These are phyloP conservation scores for Vanessa cardui DNA, from an alignment of 2,888 invertebrate species.

Conservation along the genomic window DNA sequence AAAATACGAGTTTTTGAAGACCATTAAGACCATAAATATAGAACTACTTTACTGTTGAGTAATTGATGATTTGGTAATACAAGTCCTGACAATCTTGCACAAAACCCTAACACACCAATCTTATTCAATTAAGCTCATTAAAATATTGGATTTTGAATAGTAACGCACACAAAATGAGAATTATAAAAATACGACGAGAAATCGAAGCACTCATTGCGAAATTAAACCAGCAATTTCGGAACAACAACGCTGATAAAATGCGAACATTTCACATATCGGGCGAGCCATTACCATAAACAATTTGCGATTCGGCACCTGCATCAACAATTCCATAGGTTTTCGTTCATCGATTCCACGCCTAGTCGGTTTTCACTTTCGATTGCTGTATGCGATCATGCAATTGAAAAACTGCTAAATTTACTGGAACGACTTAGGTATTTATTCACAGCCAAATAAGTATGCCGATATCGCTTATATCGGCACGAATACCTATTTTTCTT, in stretches of 20 bases:
- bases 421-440: neutral
- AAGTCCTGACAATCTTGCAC: no score
- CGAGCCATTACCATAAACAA: slow-evolving; percentile 69
- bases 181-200: slow-evolving; percentile 14
- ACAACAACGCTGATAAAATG: slow-evolving; percentile 58
- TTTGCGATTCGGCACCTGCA: slow-evolving; percentile 64
- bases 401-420: slow-evolving; percentile 6
- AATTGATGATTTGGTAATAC: no score
- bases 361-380: slow-evolving; percentile 25
- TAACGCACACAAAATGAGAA: neutral
- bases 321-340: slow-evolving; percentile 63
- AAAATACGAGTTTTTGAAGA: no score
- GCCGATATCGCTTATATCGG: no score
- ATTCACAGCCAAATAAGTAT: neutral
- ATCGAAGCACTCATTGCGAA: slow-evolving; percentile 35
- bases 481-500: no score
- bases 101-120: neutral
- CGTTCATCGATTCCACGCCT: slow-evolving; percentile 40
- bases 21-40: no score
- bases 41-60: no score
- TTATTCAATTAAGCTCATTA: neutral
- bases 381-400: slow-evolving; percentile 11
- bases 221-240: slow-evolving; percentile 46
- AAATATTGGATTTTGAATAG: neutral
- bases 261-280: slow-evolving; percentile 64